These are phyloP conservation scores for Temnothorax nylanderi DNA, from an alignment of 1,140 invertebrate species.

Conservation along the genomic window DNA sequence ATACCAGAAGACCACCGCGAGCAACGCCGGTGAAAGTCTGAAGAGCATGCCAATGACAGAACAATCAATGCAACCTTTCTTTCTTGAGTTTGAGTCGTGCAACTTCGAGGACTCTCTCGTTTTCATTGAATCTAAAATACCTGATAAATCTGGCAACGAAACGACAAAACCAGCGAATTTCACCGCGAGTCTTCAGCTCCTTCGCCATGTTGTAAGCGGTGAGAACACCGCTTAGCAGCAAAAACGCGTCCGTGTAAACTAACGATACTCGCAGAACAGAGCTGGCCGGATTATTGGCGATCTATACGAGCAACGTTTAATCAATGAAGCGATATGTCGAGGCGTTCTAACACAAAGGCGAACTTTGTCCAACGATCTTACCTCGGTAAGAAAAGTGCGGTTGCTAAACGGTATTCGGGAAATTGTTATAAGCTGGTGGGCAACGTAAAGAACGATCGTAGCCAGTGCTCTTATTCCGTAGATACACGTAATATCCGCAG, in stretches of 20 bases:
- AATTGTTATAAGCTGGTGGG: constrained; percentile 88
- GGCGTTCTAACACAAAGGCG: not conserved
- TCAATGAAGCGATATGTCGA: not conserved
- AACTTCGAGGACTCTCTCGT: not conserved
- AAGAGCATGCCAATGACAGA: constrained; percentile 32
- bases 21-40: constrained; percentile 88
- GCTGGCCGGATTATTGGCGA: constrained; percentile 87
- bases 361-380: not conserved
- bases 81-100: constrained; percentile 10
- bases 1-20: constrained; percentile 89
- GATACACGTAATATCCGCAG: constrained; percentile 87
- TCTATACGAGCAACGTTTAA: constrained; percentile 78
- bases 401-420: constrained; percentile 88
- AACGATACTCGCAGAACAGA: constrained; percentile 87
- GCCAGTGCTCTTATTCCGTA: constrained; percentile 87
- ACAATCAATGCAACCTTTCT: not conserved
- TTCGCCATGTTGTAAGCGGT: constrained; percentile 87
- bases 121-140: constrained; percentile 76
- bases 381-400: constrained; percentile 87
- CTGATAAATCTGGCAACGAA: constrained; percentile 87
- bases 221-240: constrained; percentile 88
- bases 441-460: constrained; percentile 87
- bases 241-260: constrained; percentile 89
- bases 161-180: constrained; percentile 87
- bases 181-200: constrained; percentile 84